A percentile compares a stretch with the other conserved stretches of the same genome.
Evolutionary conservation across 2,888 invertebrate species (phyloP).

Genomic region (Chrysolina haemoptera): DNA sequence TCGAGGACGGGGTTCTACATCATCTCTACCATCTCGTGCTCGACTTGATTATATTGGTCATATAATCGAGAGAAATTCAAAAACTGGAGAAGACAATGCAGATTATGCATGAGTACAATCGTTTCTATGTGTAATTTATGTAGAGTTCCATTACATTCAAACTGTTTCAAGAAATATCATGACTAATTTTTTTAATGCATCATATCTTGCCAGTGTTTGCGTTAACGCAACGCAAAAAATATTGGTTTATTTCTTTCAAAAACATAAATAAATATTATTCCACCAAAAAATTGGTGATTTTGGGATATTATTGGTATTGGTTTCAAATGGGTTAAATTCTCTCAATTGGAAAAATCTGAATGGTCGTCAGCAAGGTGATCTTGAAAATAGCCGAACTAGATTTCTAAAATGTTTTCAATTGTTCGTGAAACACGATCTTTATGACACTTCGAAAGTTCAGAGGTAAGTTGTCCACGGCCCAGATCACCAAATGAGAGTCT

Average conservation of each 20-base stretch:
- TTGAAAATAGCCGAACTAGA: constrained; percentile 32
- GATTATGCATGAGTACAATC: background rate
- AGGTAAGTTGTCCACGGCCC: constrained; percentile 37
- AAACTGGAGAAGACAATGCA: too few species aligned
- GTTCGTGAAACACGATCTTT: constrained; percentile 38
- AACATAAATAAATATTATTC: background rate
- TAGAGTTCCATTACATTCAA: background rate
- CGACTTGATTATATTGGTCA: constrained; percentile 3
- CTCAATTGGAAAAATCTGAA: too few species aligned
- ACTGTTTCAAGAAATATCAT: background rate
- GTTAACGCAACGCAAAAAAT: background rate
- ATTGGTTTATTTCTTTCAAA: background rate
- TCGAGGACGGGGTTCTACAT: background rate
- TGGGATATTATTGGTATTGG: background rate
- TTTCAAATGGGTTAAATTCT: background rate
- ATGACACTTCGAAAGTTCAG: constrained; percentile 39
- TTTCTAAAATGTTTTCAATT: constrained; percentile 32
- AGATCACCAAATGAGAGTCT: constrained; percentile 27
- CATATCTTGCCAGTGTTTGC: background rate
- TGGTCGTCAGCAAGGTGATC: constrained; percentile 21
- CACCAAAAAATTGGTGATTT: background rate
- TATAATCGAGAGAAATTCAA: background rate
- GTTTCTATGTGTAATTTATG: background rate
- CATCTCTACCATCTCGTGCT: constrained; percentile 1
- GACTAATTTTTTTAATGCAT: background rate